Evolutionary conservation across 2,888 invertebrate species (phyloP).

Genomic region (Cephus spinipes): DNA sequence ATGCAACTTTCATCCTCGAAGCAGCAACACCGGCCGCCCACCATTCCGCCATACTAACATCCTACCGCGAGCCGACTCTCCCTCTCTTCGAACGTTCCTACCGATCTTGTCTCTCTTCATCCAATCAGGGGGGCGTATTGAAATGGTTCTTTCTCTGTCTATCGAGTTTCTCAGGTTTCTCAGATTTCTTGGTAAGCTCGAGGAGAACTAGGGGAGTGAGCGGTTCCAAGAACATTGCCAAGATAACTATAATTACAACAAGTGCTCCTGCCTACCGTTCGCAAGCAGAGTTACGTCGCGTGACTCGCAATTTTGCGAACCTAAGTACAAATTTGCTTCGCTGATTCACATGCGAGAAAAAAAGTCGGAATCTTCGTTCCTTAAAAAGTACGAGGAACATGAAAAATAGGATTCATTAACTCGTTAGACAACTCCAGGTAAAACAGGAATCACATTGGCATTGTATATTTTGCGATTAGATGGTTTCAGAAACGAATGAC

Average conservation of each 20-base stretch:
- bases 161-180: slow-evolving; percentile 43
- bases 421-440: neutral
- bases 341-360: neutral
- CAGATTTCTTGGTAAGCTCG: slow-evolving; percentile 46
- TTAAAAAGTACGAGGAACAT: neutral
- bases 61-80: neutral
- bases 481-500: neutral
- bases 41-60: neutral
- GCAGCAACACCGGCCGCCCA: slow-evolving; percentile 26
- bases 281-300: slow-evolving; percentile 8
- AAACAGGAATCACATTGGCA: neutral
- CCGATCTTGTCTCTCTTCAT: neutral
- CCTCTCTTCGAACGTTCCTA: slow-evolving; percentile 14
- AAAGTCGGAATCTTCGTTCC: neutral
- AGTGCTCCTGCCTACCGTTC: slow-evolving; percentile 41
- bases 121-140: neutral
- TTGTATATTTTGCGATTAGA: neutral
- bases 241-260: slow-evolving; percentile 55
- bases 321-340: neutral
- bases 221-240: slow-evolving; percentile 51
- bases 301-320: neutral
- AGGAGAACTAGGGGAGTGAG: slow-evolving; percentile 46
- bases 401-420: neutral
- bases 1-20: slow-evolving; percentile 50
- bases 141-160: slow-evolving; percentile 28